These are phyloP conservation scores for Hyles vespertilio DNA, from an alignment of 1,140 invertebrate species.

Conservation along the genomic window DNA sequence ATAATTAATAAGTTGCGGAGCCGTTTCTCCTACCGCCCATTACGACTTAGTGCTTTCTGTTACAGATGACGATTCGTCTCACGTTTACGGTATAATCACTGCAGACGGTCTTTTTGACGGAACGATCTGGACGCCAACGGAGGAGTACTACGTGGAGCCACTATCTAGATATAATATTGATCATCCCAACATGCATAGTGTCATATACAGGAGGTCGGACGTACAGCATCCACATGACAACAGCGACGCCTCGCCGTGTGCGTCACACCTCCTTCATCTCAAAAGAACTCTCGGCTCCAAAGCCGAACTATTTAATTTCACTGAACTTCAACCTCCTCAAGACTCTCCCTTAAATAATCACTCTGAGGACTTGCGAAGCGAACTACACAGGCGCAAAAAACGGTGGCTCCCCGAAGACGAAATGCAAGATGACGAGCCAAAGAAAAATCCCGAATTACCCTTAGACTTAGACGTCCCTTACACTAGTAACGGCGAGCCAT, in stretches of 20 bases:
- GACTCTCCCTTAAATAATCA: slow-evolving; percentile 40
- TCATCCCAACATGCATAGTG: slow-evolving; percentile 81
- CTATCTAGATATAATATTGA: slow-evolving; percentile 82
- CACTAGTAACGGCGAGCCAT: slow-evolving; percentile 77
- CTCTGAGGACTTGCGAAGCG: slow-evolving; percentile 50
- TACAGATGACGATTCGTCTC: slow-evolving; percentile 89
- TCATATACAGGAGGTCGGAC: slow-evolving; percentile 89
- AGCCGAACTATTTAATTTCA: slow-evolving; percentile 62
- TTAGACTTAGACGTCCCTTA: slow-evolving; percentile 79
- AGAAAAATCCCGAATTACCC: slow-evolving; percentile 78
- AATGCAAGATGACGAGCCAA: slow-evolving; percentile 73
- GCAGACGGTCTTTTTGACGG: slow-evolving; percentile 93
- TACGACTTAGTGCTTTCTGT: slow-evolving; percentile 23
- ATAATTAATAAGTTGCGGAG: background rate
- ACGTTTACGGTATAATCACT: slow-evolving; percentile 90
- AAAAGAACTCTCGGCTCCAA: slow-evolving; percentile 57
- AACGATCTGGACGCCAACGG: slow-evolving; percentile 83
- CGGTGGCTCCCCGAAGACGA: slow-evolving; percentile 75
- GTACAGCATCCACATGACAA: slow-evolving; percentile 79
- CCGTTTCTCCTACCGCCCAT: background rate
- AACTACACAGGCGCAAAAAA: slow-evolving; percentile 66
- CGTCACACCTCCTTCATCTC: slow-evolving; percentile 78
- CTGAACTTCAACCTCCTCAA: slow-evolving; percentile 36
- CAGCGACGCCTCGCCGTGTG: slow-evolving; percentile 63
- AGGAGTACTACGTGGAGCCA: slow-evolving; percentile 93